Base-by-base conservation (phyloP, 2,113 vertebrate species). In the Saimiri boliviensis region DNA sequence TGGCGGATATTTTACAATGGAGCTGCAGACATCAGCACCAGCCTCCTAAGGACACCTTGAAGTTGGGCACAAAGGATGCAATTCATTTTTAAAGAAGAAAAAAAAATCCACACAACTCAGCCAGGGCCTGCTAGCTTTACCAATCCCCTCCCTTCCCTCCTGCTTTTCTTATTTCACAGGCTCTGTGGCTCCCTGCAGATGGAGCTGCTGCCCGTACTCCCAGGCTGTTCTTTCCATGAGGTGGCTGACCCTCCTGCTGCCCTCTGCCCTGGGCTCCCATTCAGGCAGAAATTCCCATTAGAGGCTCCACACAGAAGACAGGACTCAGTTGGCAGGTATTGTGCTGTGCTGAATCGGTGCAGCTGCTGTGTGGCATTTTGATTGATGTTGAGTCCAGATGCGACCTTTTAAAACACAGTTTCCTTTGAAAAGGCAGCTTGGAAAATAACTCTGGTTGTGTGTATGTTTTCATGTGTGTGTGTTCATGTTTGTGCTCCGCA, bases 391-490 rank as follows among this genome's bases (percentile, higher is more conserved):
- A 60, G 32, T 91, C 42, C 3, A 19, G 49, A 90, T 54, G 80
- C 3, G 20, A 88, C 60, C 88, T 92, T 96, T 93, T n/a, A 49
- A 95, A 92, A 27, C 13, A 14, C 47, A 1, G 56, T 85, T 95
- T 96, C 91, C 45, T 96, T 79, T 82, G 89, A 58, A 91, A 95
- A 93, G 40, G 52, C 76, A 86, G 86, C 42, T 81, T 45, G 56
- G 88, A 94, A 96, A 95, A 80, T 83, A 25, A 25, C 42, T 49
- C 23, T 42, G 30, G 52, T 23, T 45, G 0, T 16, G 8, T 23
- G 49, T 54, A 11, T 76, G 19, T 63, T 42, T 86, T 21, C 25
- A 16, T 45, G 30, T 25, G 16, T 58, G 56, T 30, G 13, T 14
- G 25, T 32, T 16, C 52, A 32, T n/a, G 25, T 32, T 25, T 42